phyloP scores from a whole-genome alignment of 2,113 vertebrate species.

The Vimba vimba region DNA sequence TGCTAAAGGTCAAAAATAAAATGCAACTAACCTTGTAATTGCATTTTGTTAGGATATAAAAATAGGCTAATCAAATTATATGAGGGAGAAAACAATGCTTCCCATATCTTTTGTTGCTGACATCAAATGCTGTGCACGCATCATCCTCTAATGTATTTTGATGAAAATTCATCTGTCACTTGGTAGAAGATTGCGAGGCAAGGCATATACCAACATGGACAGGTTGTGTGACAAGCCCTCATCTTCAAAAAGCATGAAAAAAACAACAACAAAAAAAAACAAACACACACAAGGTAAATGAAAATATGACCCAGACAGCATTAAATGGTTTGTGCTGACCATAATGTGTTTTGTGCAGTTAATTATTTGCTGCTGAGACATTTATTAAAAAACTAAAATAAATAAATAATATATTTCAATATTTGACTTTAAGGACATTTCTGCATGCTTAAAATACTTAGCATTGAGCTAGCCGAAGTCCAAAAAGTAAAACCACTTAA shows the following conservation, averaged over 20 bases:
- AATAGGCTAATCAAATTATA: conserved; percentile 7
- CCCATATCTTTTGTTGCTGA: neutral
- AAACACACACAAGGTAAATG: neutral
- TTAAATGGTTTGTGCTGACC: neutral
- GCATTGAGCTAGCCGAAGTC: neutral
- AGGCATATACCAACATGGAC: neutral
- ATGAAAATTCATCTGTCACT: neutral
- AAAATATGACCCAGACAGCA: neutral
- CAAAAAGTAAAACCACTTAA: neutral
- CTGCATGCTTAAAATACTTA: neutral
- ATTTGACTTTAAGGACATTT: neutral
- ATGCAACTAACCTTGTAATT: conserved; percentile 8
- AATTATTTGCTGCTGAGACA: neutral
- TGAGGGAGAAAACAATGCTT: neutral
- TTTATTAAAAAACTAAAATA: neutral
- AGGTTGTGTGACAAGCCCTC: neutral
- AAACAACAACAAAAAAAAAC: too few species aligned
- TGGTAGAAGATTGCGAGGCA: neutral
- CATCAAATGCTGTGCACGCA: neutral
- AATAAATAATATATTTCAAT: neutral
- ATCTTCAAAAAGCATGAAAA: neutral
- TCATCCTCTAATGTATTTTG: neutral
- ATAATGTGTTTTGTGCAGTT: neutral
- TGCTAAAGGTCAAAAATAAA: conserved; percentile 17
- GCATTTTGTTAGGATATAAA: neutral